Base-by-base conservation (phyloP, 2,888 invertebrate species). In the Saturnia japonica region DNA sequence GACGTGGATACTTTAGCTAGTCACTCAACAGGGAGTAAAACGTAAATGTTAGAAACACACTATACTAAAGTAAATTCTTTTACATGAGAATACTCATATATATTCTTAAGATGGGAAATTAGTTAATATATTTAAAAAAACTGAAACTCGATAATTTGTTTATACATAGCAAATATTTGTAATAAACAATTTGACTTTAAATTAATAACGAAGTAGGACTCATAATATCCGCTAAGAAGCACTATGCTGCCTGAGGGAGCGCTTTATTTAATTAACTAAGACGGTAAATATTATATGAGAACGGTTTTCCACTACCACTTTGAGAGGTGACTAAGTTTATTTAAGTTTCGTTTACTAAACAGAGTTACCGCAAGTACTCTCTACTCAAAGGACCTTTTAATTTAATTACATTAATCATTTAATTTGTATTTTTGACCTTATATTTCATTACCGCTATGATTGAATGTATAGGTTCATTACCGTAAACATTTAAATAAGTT, bases 1-100 rank as follows among this genome's bases (percentile, higher is more conserved):
- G 76, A 11, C 77, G 76, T 76, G 80, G 81, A 51, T 14, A 34
- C 34, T 34, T 34, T 34, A 34, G 34, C 34, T 34, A 51, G 45
- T 45, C 45, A 14, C 12, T 45, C 45, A 45, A 12, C 45, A 14
- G 45, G 11, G 45, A 45, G 14, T 45, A 9, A 11, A 9, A 12
- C 45, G 45, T 34, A 34, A 4, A 34, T 34, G 34, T 34, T 34
- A 34, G 3, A 34, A 34, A 34, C 6, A 34, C 34, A 4, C 6
- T 34, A 2, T 34, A 34, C 34, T 34, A 6, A 34, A 34, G 34
- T 34, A 12, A 7, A 45, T 45, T 45, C 11, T 45, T 51, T 51
- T 51, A 14, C 4, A 3, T 19, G 12, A 45, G 3, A 12, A 12
- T 12, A 45, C 11, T 45, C 45, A 45, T 45, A 45, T 45, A n/a